Conservation (phyloP, 1,140 invertebrate genomes). For the Solen grandis region DNA sequence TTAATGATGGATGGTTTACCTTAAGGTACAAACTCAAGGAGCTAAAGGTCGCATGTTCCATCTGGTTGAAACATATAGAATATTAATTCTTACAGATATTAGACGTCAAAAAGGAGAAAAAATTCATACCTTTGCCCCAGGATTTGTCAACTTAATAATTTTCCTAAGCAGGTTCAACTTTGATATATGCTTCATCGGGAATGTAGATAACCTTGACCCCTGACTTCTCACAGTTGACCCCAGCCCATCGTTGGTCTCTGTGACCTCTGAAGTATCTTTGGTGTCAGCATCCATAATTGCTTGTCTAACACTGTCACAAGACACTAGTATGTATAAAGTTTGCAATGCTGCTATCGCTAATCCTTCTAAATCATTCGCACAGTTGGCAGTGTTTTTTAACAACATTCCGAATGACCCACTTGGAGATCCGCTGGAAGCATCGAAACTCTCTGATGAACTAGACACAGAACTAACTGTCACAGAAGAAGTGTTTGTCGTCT, state of each 20-base stretch:
- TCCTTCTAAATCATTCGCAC: slow-evolving; percentile 44
- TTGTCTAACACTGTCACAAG: slow-evolving; percentile 1
- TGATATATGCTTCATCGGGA: neutral
- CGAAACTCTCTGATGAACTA: slow-evolving; percentile 50
- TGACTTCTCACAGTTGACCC: neutral
- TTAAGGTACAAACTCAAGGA: too few relatives aligned
- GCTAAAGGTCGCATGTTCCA: too few relatives aligned
- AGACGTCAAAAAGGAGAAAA: too few relatives aligned
- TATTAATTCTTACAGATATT: too few relatives aligned
- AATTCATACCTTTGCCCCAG: slow-evolving; percentile 43
- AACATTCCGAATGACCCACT: slow-evolving; percentile 29
- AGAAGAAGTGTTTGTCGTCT: neutral
- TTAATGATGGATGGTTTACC: too few relatives aligned
- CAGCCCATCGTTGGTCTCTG: neutral
- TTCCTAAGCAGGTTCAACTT: slow-evolving; percentile 24
- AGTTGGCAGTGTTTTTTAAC: slow-evolving; percentile 31
- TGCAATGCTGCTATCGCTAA: slow-evolving; percentile 23
- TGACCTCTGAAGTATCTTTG: neutral
- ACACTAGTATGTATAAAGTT: slow-evolving; percentile 25
- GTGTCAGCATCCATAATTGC: neutral
- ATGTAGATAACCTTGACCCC: slow-evolving; percentile 11
- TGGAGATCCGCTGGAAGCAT: slow-evolving; percentile 30
- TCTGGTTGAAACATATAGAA: too few relatives aligned
- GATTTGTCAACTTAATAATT: slow-evolving; percentile 34
- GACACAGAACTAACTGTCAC: slow-evolving; percentile 1